Evolutionary conservation across 2,113 vertebrate species (phyloP).

Genomic region (Proterorhinus semilunaris): DNA sequence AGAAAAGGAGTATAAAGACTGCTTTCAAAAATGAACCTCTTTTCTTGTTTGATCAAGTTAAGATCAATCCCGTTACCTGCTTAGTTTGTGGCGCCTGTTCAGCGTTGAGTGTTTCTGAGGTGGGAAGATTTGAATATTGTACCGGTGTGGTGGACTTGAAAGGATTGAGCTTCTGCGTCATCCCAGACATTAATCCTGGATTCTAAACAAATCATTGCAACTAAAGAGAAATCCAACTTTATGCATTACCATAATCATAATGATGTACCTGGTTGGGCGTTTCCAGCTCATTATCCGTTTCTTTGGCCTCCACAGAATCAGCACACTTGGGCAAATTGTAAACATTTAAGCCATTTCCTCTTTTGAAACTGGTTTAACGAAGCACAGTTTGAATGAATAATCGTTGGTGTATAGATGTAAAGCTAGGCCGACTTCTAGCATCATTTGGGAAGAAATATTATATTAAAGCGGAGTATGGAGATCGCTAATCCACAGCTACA

Average conservation of each 20-base stretch:
- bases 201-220: conserved; percentile 35
- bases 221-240: neutral
- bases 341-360: neutral
- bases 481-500: neutral
- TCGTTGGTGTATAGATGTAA: too few relatives aligned
- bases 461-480: too few relatives aligned
- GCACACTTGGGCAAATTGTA: neutral
- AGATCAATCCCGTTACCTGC: conserved; percentile 31
- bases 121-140: neutral
- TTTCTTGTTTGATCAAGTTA: too few relatives aligned
- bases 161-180: conserved; percentile 69
- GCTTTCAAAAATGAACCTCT: neutral
- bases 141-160: conserved; percentile 55
- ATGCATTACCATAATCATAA: neutral
- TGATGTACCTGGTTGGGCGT: neutral
- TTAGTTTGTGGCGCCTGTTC: conserved; percentile 9
- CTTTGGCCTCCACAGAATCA: neutral
- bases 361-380: too few relatives aligned
- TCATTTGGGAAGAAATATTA: too few relatives aligned
- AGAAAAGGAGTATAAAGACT: neutral
- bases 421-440: too few relatives aligned
- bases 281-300: neutral
- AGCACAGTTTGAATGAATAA: too few relatives aligned
- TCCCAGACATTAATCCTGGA: conserved; percentile 37
- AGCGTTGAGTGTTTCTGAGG: conserved; percentile 3